These are phyloP conservation scores for Rotaria sp. DNA, from an alignment of 2,888 invertebrate genomes.

Conservation along the genomic window DNA sequence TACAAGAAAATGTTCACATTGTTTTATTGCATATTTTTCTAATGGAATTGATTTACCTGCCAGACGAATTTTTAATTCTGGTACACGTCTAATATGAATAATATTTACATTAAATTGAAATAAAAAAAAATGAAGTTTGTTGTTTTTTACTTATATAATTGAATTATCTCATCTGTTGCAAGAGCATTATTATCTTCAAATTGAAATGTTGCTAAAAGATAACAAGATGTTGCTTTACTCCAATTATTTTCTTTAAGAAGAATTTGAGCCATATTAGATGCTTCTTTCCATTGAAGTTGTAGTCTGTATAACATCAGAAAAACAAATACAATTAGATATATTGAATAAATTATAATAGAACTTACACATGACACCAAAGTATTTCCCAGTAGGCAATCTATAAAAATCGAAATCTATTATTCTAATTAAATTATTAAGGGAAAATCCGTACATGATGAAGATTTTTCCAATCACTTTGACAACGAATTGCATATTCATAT, in stretches of 20 bases:
- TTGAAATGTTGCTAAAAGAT: background rate
- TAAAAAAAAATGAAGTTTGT: too few relatives aligned
- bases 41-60: slow-evolving; percentile 92
- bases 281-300: slow-evolving; percentile 68
- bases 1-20: slow-evolving; percentile 69
- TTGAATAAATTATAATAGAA: slow-evolving; percentile 32
- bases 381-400: slow-evolving; percentile 73
- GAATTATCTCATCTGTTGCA: slow-evolving; percentile 13
- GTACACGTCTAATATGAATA: slow-evolving; percentile 64
- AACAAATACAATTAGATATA: too few relatives aligned
- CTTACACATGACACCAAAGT: slow-evolving; percentile 76
- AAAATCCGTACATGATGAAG: slow-evolving; percentile 73
- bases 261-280: slow-evolving; percentile 66
- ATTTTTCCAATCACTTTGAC: slow-evolving; percentile 77
- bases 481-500: slow-evolving; percentile 73
- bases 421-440: background rate
- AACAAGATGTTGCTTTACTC: slow-evolving; percentile 84
- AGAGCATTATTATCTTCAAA: background rate
- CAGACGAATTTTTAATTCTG: slow-evolving; percentile 75
- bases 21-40: slow-evolving; percentile 88
- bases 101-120: too few relatives aligned
- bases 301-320: background rate
- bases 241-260: slow-evolving; percentile 74
- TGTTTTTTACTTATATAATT: background rate
- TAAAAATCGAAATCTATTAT: background rate